Evolutionary conservation across 2,888 invertebrate genomes (phyloP), one percentile per base, ranked within the genome.

Genomic region (Leuctra nigra): DNA sequence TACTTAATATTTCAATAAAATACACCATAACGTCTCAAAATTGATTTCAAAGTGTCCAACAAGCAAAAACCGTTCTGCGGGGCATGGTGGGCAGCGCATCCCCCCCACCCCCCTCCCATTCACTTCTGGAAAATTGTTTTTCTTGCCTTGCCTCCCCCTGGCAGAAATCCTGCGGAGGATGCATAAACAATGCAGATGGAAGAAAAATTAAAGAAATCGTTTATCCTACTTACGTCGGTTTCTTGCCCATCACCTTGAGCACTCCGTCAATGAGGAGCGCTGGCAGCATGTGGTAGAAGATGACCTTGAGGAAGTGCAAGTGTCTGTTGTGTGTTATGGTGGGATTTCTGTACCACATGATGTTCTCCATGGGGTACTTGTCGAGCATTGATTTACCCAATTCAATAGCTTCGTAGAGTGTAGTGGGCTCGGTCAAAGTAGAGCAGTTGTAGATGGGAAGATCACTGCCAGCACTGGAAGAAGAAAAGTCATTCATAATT

Each of bases 261-360:
- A 77, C 67, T 0, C 75, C 75, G 60, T 84, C 84, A 1, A 81
- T 72, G 3, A 83, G 63, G 54, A 83, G 75, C 0, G 83, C 83
- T 0, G 84, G 84, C 6, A 84, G 62, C 67, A 80, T 75, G 60
- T 84, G 84, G 16, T 81, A 67, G 54, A 84, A 73, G 61, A 81
- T 75, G 3, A 74, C 73, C 54, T 54, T 24, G 22, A 54, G 20
- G 44, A 41, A 35, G 25, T 38, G 29, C 2, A 41, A 7, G 16
- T 24, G 9, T 24, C 29, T 22, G 39, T 39, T 54, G 23, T 13
- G 22, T 4, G 39, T 36, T 6, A 44, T 16, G 2, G 22, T 20
- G 4, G 44, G 44, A 23, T 44, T 44, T n/a, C 22, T 20, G 44
- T 44, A 20, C 44, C 44, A 44, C 4, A 44, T 9, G 6, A 20